Percentiles rank a stretch among this genome's conserved stretches.
phyloP scores from a whole-genome alignment of 2,888 invertebrate genomes.

The Trichopria drosophilae region DNA sequence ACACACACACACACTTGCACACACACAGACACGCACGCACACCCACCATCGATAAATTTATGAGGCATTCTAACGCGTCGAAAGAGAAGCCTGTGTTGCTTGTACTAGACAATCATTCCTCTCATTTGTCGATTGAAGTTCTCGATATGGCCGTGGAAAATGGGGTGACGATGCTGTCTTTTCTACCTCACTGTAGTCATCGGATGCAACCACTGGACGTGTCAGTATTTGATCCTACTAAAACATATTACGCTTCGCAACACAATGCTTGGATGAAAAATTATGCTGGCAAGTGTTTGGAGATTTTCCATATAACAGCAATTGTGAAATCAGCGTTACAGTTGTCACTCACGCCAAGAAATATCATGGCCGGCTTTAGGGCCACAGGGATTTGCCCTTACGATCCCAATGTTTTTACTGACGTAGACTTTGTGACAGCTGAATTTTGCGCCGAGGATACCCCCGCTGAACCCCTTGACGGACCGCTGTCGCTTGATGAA shows the following conservation, averaged over 20 bases:
- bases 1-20: too few relatives aligned
- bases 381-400: conserved; percentile 30
- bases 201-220: conserved; percentile 23
- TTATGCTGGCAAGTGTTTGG: conserved; percentile 15
- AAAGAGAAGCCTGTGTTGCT: conserved; percentile 25
- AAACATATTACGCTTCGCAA: conserved; percentile 4
- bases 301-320: conserved; percentile 29
- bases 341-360: conserved; percentile 9
- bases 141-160: conserved; percentile 29
- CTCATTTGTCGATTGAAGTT: conserved; percentile 36
- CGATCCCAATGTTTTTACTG: conserved; percentile 29
- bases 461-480: too few relatives aligned
- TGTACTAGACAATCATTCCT: conserved; percentile 35
- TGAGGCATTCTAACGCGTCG: conserved; percentile 18
- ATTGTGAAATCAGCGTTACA: conserved; percentile 31
- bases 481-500: too few relatives aligned
- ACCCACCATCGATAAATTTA: too few relatives aligned
- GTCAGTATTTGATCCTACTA: conserved; percentile 9
- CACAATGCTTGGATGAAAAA: conserved; percentile 6
- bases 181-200: conserved; percentile 18
- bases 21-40: too few relatives aligned
- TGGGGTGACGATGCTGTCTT: conserved; percentile 15
- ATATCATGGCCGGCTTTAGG: conserved; percentile 5
- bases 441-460: too few relatives aligned
- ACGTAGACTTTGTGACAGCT: conserved; percentile 32